phyloP scores from a whole-genome alignment of 2,113 vertebrate species.

The Lagopus leucura region DNA sequence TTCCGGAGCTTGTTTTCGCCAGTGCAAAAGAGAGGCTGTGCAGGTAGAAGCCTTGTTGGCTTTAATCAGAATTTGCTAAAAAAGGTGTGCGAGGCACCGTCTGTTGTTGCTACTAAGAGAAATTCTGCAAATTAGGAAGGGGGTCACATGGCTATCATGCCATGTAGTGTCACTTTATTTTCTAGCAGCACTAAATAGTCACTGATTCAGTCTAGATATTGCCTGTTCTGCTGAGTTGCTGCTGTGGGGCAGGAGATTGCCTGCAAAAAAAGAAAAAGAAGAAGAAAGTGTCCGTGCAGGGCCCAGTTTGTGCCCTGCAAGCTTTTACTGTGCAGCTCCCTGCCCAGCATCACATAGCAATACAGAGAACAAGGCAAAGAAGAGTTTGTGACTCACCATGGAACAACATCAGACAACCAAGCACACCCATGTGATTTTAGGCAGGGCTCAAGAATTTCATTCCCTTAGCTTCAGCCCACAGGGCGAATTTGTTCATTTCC shows the following conservation, averaged over 20 bases:
- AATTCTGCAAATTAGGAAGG: not conserved
- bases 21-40: not conserved
- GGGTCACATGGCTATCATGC: not conserved
- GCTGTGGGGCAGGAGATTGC: not conserved
- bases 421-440: conserved; percentile 54
- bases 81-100: not conserved
- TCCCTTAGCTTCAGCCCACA: conserved; percentile 57
- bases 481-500: conserved; percentile 53
- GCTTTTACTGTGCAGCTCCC: not conserved
- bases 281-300: not conserved
- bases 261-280: not conserved
- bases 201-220: not conserved
- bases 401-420: conserved; percentile 48
- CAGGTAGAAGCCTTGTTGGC: not conserved
- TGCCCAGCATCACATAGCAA: conserved; percentile 51
- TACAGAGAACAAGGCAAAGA: conserved; percentile 29
- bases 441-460: conserved; percentile 47
- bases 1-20: not conserved
- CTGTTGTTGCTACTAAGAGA: not conserved
- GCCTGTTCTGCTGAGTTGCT: not conserved
- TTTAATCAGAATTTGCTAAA: not conserved
- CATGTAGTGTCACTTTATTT: not conserved
- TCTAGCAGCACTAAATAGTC: not conserved
- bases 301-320: not conserved
- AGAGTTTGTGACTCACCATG: conserved; percentile 22